Base-by-base conservation (phyloP, 2,797 vertebrate genomes). In the Sebastes minor region DNA sequence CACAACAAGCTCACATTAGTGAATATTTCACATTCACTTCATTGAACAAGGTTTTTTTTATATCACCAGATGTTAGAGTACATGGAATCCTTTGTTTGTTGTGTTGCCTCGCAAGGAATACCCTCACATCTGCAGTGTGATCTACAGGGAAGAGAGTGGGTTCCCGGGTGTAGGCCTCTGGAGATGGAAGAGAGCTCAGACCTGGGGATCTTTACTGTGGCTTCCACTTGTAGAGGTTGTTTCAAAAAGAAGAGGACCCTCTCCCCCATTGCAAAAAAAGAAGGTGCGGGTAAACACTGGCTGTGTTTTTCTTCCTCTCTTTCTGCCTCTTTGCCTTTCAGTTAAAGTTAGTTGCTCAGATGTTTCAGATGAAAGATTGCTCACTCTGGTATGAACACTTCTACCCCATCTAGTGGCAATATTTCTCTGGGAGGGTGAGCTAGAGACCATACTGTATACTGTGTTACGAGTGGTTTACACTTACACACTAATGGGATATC, bases 391-490 rank as follows among this genome's bases (percentile, higher is more conserved):
- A 52, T 81, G 81, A 60, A 83, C 82, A 71, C 89, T 89, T 91
- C 70, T 55, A 78, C 93, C 66, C 94, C 94, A 94, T 92, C 94
- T 94, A 91, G 94, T 95, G 95, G 93, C 70, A 78, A 61, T 23
- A 78, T 56, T 55, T 71, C 74, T 71, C 23, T 32, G 30, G 61
- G 20, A 74, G 20, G 8, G 3, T 46, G 33, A 61, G n/a, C n/a
- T 73, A 62, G 30, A 27, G 60, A 13, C 27, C 23, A n/a, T 8
- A 20, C 25, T 57, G 14, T 14, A n/a, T 18, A 18, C 2, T 20
- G 5, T 16, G 2, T 49, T 8, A 57, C 16, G 42, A 18, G 20
- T 55, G 33, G 10, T 16, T 33, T n/a, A 11, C 1, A 5, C n/a
- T 79, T 14, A 55, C 25, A 27, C 65, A 78, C 32, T 74, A 42